Evolutionary conservation across 2,113 vertebrate species (phyloP).

Genomic region (Mus musculus): GRCm39 chr12:111724001-111724500

Average conservation of each 20-base stretch:
- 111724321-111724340: not conserved
- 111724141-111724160: not conserved
- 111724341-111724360: not conserved
- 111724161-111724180: not conserved
- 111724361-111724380: not conserved
- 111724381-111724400: too few species aligned
- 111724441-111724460: not conserved
- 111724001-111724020: not conserved
- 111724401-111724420: not conserved
- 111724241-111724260: not conserved
- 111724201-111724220: not conserved
- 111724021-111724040: not conserved
- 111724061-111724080: not conserved
- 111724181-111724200: not conserved
- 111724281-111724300: not conserved
- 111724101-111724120: not conserved
- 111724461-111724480: not conserved
- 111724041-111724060: not conserved
- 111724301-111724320: not conserved
- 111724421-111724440: not conserved
- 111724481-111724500: not conserved
- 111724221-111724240: not conserved
- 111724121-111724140: too few species aligned
- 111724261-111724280: not conserved
- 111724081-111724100: not conserved